These are phyloP conservation scores for Caracal caracal DNA, from an alignment of 2,113 vertebrate species.

Conservation along the genomic window DNA sequence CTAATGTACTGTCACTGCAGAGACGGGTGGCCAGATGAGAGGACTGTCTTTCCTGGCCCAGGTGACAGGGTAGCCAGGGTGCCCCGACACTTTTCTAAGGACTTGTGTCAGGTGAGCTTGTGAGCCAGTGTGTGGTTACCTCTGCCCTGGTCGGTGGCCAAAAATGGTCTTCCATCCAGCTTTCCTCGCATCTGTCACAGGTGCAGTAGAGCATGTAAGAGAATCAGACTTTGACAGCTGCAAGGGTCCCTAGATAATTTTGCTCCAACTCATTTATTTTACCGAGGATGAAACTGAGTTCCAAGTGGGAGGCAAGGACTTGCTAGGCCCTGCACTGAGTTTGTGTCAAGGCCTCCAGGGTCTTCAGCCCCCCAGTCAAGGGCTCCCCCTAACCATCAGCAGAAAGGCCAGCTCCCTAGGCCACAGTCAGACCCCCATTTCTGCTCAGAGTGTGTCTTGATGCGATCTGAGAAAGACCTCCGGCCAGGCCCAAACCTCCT, in stretches of 20 bases:
- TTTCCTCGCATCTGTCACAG: not conserved
- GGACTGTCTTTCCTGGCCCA: not conserved
- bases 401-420: not conserved
- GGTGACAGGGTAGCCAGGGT: fast-evolving
- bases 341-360: not conserved
- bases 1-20: fast-evolving
- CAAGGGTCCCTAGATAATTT: not conserved
- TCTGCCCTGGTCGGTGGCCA: not conserved
- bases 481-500: not conserved
- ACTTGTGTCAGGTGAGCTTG: not conserved
- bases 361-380: not conserved
- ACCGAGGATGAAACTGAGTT: not conserved
- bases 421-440: not conserved
- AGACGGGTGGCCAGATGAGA: not conserved
- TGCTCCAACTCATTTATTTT: not conserved
- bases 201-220: not conserved
- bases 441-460: not conserved
- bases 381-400: not conserved
- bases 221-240: not conserved
- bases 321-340: not conserved
- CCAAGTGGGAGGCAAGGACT: not conserved
- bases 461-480: not conserved
- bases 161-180: not conserved
- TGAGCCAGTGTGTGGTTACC: not conserved
- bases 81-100: not conserved